Evolutionary conservation across 2,888 invertebrate species (phyloP), one percentile per base, ranked within the genome.

Genomic region (Tipula vernalis): DNA sequence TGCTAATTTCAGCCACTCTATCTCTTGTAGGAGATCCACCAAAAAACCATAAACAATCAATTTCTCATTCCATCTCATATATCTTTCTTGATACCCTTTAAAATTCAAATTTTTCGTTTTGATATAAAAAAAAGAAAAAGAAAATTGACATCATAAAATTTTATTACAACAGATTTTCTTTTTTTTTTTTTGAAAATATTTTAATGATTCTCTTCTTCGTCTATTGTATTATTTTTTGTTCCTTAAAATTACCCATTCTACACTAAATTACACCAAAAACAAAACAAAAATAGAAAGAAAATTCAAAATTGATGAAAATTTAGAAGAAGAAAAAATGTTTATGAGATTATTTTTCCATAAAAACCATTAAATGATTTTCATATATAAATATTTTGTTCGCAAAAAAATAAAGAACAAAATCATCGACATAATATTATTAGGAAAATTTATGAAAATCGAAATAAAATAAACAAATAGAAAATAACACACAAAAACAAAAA

Each of bases 31-130:
- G 41, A 84, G 84, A 36, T 84, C 36, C 84, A 84, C 84, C 84
- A 84, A 84, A 84, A 84, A 84, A 84, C 84, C 84, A 84, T 84
- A 84, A 84, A 84, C 36, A 39, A 39, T 41, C n/a, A 84, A 84
- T 84, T 84, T 84, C 39, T 41, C 41, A 84, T 84, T 84, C 84
- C 84, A 84, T 84, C 84, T 84, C 71, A 71, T 71, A 71, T 71
- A 51, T 51, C 51, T 51, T 51, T 51, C 51, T 51, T 51, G 71
- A 71, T 71, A 71, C 71, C 71, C 71, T 71, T 71, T 71, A 71
- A 71, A 71, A 71, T 71, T 71, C 71, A 71, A 71, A 71, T 71
- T 71, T 51, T 71, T 71, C 71, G 71, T 71, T 71, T 71, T 71
- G 71, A 71, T 71, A 71, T 71, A 71, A 71, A 71, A 71, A 51